A percentile compares a stretch with the other conserved stretches of the same genome.
These are phyloP conservation scores for Cybosia mesomella DNA, from an alignment of 2,888 invertebrate species.

Conservation along the genomic window DNA sequence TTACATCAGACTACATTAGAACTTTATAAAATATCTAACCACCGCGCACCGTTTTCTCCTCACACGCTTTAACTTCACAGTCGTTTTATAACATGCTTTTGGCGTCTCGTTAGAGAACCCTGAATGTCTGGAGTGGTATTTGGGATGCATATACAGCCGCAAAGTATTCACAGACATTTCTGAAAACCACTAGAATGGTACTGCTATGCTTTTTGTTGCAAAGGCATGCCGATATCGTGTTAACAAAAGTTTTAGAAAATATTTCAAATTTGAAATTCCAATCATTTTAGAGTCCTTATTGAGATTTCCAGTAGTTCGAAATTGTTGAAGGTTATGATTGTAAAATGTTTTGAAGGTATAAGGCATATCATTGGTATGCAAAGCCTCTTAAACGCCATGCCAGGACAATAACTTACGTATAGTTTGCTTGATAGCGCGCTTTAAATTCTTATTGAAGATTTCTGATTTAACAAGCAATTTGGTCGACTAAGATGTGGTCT, in stretches of 20 bases:
- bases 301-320: not conserved
- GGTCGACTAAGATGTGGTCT: no score
- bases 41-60: slow-evolving; percentile 25
- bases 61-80: slow-evolving; percentile 52
- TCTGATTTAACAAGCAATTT: no score
- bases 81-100: slow-evolving; percentile 60
- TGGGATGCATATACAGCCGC: slow-evolving; percentile 59
- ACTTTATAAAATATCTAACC: slow-evolving; percentile 25
- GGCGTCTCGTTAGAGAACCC: slow-evolving; percentile 69
- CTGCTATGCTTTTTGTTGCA: slow-evolving; percentile 66
- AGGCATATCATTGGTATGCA: no score
- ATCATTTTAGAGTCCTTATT: no score
- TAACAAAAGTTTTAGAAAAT: slow-evolving; percentile 73
- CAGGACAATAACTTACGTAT: no score
- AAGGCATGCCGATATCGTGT: slow-evolving; percentile 67
- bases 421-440: no score
- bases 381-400: no score
- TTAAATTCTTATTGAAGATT: no score
- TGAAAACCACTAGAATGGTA: slow-evolving; percentile 69
- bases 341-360: slow-evolving; percentile 38
- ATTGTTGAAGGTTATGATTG: slow-evolving; percentile 20
- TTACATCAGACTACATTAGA: no score
- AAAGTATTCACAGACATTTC: slow-evolving; percentile 69
- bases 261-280: slow-evolving; percentile 45
- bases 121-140: slow-evolving; percentile 63